Conservation (phyloP, 2,797 vertebrate species). For the Sebastes reedi region DNA sequence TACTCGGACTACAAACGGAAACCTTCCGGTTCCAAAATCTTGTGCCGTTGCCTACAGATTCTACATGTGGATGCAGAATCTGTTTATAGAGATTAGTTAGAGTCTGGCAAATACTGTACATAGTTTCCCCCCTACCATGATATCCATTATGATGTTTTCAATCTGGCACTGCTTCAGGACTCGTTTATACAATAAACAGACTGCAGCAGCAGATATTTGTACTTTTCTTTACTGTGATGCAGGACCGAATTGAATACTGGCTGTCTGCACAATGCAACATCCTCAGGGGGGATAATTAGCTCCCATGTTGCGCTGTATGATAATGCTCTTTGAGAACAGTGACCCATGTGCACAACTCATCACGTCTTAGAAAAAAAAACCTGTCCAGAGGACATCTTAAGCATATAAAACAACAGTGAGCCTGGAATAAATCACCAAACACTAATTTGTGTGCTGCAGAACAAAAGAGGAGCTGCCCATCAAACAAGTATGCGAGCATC, state of each 20-base stretch:
- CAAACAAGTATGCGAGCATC: slow-evolving; percentile 11
- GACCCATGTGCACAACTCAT: slow-evolving; percentile 30
- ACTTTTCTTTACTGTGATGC: slow-evolving; percentile 13
- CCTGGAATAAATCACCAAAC: slow-evolving; percentile 21
- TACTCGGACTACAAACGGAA: too few species aligned
- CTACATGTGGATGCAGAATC: background rate
- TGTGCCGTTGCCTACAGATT: too few species aligned
- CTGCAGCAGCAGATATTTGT: slow-evolving; percentile 7
- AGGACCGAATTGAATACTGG: slow-evolving; percentile 6
- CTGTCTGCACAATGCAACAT: background rate
- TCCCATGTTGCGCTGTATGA: background rate
- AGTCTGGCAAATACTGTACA: slow-evolving; percentile 29
- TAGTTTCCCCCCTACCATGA: slow-evolving; percentile 20
- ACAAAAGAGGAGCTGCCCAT: slow-evolving; percentile 2
- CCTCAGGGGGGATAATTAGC: slow-evolving; percentile 8
- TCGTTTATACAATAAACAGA: slow-evolving; percentile 26
- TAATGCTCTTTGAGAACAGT: slow-evolving; percentile 29
- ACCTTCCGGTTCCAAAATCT: too few species aligned
- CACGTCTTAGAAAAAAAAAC: background rate
- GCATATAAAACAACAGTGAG: slow-evolving; percentile 23
- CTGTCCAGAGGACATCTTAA: background rate
- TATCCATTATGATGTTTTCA: slow-evolving; percentile 44
- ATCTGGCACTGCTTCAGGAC: slow-evolving; percentile 41
- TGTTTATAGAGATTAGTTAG: slow-evolving; percentile 1
- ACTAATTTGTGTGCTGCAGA: slow-evolving; percentile 6